Percentiles rank a stretch among this genome's conserved stretches.
Evolutionary conservation across 2,113 vertebrate genomes (phyloP).

Genomic region (Meriones unguiculatus): DNA sequence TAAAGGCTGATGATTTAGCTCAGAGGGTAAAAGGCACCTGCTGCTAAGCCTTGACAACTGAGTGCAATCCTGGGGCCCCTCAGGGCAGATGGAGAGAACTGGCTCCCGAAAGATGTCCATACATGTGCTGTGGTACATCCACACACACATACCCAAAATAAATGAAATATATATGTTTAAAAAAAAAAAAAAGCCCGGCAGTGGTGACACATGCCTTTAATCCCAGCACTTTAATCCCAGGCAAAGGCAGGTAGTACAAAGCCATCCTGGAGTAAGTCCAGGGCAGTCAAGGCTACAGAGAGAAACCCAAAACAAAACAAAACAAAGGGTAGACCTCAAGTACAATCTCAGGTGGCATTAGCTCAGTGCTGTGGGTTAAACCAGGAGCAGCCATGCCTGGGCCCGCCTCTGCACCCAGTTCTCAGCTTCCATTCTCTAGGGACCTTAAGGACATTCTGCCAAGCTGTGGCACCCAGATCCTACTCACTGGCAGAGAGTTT

Average conservation of each 20-base stretch:
- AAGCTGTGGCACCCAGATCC: not conserved
- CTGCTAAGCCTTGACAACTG: not conserved
- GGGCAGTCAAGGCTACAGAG: too few relatives aligned
- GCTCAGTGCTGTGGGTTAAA: rapidly evolving
- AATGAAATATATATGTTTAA: not conserved
- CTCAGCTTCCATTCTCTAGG: not conserved
- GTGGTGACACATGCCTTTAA: too few relatives aligned
- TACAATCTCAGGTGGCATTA: not conserved
- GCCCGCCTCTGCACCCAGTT: not conserved
- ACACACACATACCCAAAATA: not conserved
- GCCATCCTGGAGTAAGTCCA: too few relatives aligned
- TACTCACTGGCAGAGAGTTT: not conserved
- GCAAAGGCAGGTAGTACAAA: too few relatives aligned
- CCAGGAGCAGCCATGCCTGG: not conserved
- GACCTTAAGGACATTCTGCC: not conserved
- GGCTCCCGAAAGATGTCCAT: not conserved
- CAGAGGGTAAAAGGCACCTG: not conserved
- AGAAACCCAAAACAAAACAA: too few relatives aligned
- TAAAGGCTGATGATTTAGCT: not conserved
- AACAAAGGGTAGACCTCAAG: not conserved
- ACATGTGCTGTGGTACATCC: not conserved
- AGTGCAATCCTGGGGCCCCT: not conserved
- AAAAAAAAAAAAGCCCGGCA: not conserved
- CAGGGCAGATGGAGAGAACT: not conserved
- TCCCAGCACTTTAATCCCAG: too few relatives aligned